Conservation (phyloP, 2,797 vertebrate genomes). For the Orestias chungarensis region DNA sequence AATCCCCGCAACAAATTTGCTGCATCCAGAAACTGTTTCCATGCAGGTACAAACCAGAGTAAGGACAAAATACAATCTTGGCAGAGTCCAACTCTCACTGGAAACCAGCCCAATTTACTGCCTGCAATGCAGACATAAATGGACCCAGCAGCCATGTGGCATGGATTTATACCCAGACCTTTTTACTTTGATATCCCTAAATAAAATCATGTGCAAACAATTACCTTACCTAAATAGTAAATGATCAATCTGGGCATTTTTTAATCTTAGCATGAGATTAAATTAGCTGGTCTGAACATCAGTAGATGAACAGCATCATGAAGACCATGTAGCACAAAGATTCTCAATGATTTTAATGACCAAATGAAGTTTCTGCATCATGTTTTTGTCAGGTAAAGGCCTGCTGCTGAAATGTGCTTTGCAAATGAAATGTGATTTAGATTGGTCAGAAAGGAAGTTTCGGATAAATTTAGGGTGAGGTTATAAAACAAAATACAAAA, state of each 20-base stretch:
- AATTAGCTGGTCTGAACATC: neutral
- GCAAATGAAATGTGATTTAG: too few relatives aligned
- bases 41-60: too few relatives aligned
- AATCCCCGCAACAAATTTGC: too few relatives aligned
- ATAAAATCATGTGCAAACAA: neutral
- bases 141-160: neutral
- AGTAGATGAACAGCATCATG: neutral
- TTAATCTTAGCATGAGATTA: neutral
- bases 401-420: too few relatives aligned
- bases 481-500: neutral
- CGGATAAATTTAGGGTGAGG: neutral
- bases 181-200: neutral
- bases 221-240: neutral
- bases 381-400: too few relatives aligned
- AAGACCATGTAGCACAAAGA: neutral
- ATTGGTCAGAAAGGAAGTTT: neutral
- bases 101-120: too few relatives aligned
- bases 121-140: too few relatives aligned
- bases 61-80: too few relatives aligned
- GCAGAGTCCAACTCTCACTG: too few relatives aligned
- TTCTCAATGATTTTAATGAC: too few relatives aligned
- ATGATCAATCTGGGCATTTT: neutral
- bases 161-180: neutral
- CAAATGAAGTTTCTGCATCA: too few relatives aligned
- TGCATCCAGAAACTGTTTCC: too few relatives aligned